These are phyloP conservation scores for Synanthedon andrenaeformis DNA, from an alignment of 2,888 invertebrate species.

Conservation along the genomic window DNA sequence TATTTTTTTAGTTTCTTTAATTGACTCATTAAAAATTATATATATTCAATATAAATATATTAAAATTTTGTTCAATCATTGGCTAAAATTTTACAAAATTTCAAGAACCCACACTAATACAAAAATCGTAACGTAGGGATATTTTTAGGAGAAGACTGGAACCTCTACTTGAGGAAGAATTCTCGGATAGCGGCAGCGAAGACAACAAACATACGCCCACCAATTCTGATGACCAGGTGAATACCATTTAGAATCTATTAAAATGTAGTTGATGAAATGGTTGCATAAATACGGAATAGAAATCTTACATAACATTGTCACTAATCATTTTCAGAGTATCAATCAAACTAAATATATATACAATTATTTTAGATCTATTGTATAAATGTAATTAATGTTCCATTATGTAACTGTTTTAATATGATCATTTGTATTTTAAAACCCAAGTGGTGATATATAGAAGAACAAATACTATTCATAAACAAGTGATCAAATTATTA, in stretches of 20 bases:
- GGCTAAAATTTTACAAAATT: neutral
- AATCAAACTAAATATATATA: too few species aligned
- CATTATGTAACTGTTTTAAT: neutral
- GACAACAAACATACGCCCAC: constrained; percentile 62
- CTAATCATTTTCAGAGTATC: neutral
- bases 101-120: constrained; percentile 17
- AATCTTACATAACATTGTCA: neutral
- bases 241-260: constrained; percentile 23
- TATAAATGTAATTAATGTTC: neutral
- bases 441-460: too few species aligned
- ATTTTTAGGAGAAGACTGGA: constrained; percentile 80
- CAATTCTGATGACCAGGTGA: constrained; percentile 67
- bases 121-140: constrained; percentile 39
- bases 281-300: neutral
- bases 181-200: constrained; percentile 73
- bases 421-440: neutral
- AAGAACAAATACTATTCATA: too few species aligned
- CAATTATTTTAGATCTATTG: neutral
- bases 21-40: too few species aligned
- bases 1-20: too few species aligned
- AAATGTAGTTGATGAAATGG: neutral
- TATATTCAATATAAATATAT: too few species aligned
- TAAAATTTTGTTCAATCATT: neutral
- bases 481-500: too few species aligned
- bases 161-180: constrained; percentile 86